A percentile compares a stretch with the other conserved stretches of the same genome.
Conservation (phyloP, 2,797 vertebrate species). For the Dallia pectoralis region DNA sequence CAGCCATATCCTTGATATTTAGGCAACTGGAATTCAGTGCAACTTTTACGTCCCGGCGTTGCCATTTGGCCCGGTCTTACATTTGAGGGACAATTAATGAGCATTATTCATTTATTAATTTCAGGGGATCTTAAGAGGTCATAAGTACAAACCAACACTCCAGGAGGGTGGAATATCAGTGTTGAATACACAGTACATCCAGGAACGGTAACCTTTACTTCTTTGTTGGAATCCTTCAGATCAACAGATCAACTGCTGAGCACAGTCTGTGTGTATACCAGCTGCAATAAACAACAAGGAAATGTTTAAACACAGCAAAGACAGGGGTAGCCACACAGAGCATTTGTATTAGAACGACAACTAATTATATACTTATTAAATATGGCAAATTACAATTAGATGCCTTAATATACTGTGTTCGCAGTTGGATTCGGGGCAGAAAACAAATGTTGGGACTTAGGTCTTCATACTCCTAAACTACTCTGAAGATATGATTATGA, state of each 20-base stretch:
- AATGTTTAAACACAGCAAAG: not conserved
- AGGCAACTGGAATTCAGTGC: conserved; percentile 38
- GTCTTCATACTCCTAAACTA: too few relatives aligned
- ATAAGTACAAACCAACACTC: not conserved
- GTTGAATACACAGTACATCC: not conserved
- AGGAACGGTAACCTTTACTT: not conserved
- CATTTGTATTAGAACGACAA: not conserved
- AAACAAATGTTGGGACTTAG: too few relatives aligned
- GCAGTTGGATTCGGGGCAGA: too few relatives aligned
- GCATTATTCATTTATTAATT: not conserved
- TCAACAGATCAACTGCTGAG: not conserved
- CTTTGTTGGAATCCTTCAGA: not conserved
- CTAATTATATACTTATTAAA: not conserved
- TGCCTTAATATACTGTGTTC: not conserved
- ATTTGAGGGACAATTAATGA: conserved; percentile 6
- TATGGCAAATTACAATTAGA: not conserved
- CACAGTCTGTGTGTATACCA: not conserved
- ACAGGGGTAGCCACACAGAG: not conserved
- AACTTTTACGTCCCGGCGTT: conserved; percentile 30
- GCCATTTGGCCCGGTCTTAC: not conserved
- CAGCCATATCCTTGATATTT: conserved; percentile 50
- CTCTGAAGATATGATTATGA: too few relatives aligned
- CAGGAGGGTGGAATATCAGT: not conserved
- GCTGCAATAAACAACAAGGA: not conserved
- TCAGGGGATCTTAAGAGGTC: conserved; percentile 1